Base-by-base conservation (phyloP, 2,113 vertebrate species). In the Dinomys branickii region DNA sequence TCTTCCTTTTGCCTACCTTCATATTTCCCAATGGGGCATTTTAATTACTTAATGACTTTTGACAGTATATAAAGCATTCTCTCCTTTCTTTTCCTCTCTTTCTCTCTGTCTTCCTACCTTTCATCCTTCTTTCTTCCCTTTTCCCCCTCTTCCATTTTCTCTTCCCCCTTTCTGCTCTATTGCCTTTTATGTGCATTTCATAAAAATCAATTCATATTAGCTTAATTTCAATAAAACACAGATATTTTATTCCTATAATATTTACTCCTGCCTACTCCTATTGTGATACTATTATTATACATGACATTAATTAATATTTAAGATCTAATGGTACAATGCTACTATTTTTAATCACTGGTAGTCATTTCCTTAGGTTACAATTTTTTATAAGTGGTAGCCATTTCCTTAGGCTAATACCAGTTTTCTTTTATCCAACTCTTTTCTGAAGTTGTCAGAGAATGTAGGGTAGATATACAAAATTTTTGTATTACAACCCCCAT, bases 71-170 rank as follows among this genome's bases (percentile, higher is more conserved):
- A 41, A 41, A 38, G 19, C 24, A 7, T n/a, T 65, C 17, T 69
- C 6, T n/a, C 16, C 16, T n/a, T n/a, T 69, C 19, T 22, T 41
- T 71, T n/a, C n/a, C 33, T 17, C 17, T n/a, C 17, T 38, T 71
- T 38, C 33, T 67, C 2, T 16, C 5, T 67, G 12, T 16, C 16
- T 67, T 67, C 35, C 7, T 38, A 7, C 17, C 35, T 19, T n/a
- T 8, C 16, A 11, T 63, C 10, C 12, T 30, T 12, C 28, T 13
- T 28, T 63, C 2, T 6, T 8, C 4, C 28, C 10, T 1, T 6
- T 33, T 35, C 13, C 28, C 75, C 16, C 14, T 52, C 44, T 35
- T 20, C 19, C 47, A n/a, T 33, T 26, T 5, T 47, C 44, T 16
- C 24, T 47, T 73, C 20, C 20, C 19, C 9, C 6, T 19, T 1